Base-by-base conservation (phyloP, 92 coral and sea anemone genomes). In the Parazoanthus swiftii region DNA sequence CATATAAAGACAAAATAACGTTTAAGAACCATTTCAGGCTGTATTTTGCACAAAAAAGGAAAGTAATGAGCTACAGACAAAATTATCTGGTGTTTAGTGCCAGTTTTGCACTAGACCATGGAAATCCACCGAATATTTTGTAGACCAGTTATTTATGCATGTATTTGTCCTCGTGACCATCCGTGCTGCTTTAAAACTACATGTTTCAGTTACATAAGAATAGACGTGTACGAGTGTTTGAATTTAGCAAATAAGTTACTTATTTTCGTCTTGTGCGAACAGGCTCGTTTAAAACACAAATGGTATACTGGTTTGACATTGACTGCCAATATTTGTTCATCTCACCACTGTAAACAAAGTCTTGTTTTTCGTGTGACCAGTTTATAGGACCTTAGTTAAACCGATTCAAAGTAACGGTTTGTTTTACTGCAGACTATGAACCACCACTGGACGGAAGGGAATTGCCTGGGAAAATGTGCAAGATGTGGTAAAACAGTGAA, bases 391-490 rank as follows among this genome's bases (percentile, higher is more conserved):
- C 43, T 5, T 23, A 44, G 39, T 21, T 63, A 20, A 63, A 63
- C 70, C 70, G 43, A 4, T 39, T 21, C 29, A 37, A 23, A 39
- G 26, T 76, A 14, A 76, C 54, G 35, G 79, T 38, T 58, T 58
- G 6, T 71, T 20, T 36, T 51, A 42, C 4, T 86, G 54, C 79
- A 97, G 99, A 90, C 91, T 11, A 95, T 97, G 99, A 98, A 97
- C 59, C 99, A 97, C 66, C 99, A 97, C 86, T 97, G 99, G 99
- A 91, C 95, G 56, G 99, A 97, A 85, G 99, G 99, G 20, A 97
- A 97, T 92, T 97, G 99, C 82, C 90, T 92, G 56, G 99, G 95
- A 43, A 97, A 95, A 85, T 97, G 99, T 81, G 88, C 77, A 66
- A 97, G 95, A 88, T 97, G 99, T 72, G 83, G 95, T 79, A 97